Percentiles rank a stretch among this genome's conserved stretches.
Evolutionary conservation across 2,888 invertebrate species (phyloP).

Genomic region (Dicroscelio sp.): DNA sequence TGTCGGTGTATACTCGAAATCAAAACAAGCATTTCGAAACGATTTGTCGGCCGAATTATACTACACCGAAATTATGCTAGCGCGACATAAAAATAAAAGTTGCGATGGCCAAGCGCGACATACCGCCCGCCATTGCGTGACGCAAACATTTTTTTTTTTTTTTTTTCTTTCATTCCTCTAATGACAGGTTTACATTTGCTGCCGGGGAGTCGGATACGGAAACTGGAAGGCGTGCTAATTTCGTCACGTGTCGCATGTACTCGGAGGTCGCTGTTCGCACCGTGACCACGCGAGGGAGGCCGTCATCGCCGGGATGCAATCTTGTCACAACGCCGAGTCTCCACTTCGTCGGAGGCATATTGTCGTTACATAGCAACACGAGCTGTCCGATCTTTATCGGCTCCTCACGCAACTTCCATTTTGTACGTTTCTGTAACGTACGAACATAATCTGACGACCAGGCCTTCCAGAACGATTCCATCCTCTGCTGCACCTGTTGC

Average conservation of each 20-base stretch:
- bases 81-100: neutral
- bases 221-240: neutral
- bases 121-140: neutral
- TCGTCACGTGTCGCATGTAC: neutral
- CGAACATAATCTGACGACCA: neutral
- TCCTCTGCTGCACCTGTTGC: neutral
- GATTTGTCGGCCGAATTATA: too few relatives aligned
- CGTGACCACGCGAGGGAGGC: neutral
- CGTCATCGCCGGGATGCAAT: neutral
- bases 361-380: neutral
- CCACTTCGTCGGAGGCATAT: constrained; percentile 4
- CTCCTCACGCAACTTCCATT: neutral
- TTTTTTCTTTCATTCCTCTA: too few relatives aligned
- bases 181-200: too few relatives aligned
- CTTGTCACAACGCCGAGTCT: neutral
- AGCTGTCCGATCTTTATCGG: neutral
- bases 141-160: too few relatives aligned
- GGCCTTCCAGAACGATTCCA: neutral
- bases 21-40: too few relatives aligned
- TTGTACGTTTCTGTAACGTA: neutral
- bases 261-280: neutral
- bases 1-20: too few relatives aligned
- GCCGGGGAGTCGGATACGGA: neutral
- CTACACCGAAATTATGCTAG: too few relatives aligned
- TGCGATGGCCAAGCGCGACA: neutral